Percentiles rank a stretch among this genome's conserved stretches.
phyloP scores from a whole-genome alignment of 2,888 invertebrate genomes.

The Drosophila percnosoma region DNA sequence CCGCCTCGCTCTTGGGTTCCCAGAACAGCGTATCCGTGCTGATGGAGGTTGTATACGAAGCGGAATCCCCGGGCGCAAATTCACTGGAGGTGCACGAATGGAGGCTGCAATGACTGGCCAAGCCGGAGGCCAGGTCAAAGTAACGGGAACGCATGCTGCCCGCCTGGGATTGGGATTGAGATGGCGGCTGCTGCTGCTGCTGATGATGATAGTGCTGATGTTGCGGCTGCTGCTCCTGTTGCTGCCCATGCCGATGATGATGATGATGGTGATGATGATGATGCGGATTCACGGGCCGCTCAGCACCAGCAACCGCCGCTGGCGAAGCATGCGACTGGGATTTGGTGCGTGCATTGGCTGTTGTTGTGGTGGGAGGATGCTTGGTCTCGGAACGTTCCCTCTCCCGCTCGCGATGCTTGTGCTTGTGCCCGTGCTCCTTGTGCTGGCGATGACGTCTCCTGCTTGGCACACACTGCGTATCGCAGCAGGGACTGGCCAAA shows the following conservation, averaged over 20 bases:
- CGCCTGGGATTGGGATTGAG: slow-evolving; percentile 82
- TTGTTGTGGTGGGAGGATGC: slow-evolving; percentile 12
- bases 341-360: slow-evolving; percentile 29
- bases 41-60: slow-evolving; percentile 93
- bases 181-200: slow-evolving; percentile 84
- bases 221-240: slow-evolving; percentile 82
- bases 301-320: slow-evolving; percentile 1
- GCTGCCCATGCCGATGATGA: slow-evolving; percentile 70
- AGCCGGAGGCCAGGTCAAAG: slow-evolving; percentile 88
- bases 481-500: slow-evolving; percentile 93
- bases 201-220: slow-evolving; percentile 80
- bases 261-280: slow-evolving; percentile 64
- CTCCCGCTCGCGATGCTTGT: slow-evolving; percentile 86
- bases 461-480: slow-evolving; percentile 93
- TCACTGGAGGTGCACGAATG: slow-evolving; percentile 93
- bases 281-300: slow-evolving; percentile 58
- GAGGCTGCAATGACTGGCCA: slow-evolving; percentile 92
- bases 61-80: slow-evolving; percentile 89
- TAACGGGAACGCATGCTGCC: slow-evolving; percentile 86
- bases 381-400: slow-evolving; percentile 82
- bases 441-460: slow-evolving; percentile 86
- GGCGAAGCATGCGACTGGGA: slow-evolving; percentile 56
- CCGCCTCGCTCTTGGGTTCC: slow-evolving; percentile 87
- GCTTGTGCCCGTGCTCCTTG: slow-evolving; percentile 88
- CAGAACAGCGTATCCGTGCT: slow-evolving; percentile 95